Evolutionary conservation across 1,140 invertebrate species (phyloP).

Genomic region (Ceratoteleas bidentatus): DNA sequence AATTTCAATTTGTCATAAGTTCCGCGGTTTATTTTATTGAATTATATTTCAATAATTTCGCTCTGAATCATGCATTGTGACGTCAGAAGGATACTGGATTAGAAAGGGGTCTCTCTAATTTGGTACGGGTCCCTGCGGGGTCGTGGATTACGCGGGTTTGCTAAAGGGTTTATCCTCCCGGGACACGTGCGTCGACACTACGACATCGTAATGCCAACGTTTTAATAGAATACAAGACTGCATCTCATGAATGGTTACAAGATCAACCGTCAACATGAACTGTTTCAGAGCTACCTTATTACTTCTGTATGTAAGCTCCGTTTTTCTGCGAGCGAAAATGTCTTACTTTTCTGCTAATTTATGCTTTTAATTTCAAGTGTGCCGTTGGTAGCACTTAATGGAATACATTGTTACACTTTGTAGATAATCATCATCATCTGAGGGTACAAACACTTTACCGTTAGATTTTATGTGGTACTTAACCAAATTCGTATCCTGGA

Average conservation of each 20-base stretch:
- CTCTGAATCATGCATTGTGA: conserved; percentile 77
- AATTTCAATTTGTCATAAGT: conserved; percentile 78
- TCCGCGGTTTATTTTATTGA: conserved; percentile 78
- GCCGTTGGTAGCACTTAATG: too few species aligned
- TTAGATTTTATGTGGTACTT: too few species aligned
- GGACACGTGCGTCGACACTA: too few species aligned
- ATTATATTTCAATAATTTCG: conserved; percentile 79
- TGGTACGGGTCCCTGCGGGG: conserved; percentile 77
- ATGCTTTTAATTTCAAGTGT: too few species aligned
- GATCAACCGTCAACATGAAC: conserved; percentile 46
- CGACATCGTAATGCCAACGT: conserved; percentile 75
- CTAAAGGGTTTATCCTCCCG: conserved; percentile 80
- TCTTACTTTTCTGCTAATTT: too few species aligned
- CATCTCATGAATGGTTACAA: conserved; percentile 68
- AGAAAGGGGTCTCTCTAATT: conserved; percentile 77
- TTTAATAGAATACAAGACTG: conserved; percentile 77
- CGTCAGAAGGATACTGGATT: conserved; percentile 64
- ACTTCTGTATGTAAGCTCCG: conserved; percentile 37
- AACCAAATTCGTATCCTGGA: too few species aligned
- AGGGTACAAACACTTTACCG: too few species aligned
- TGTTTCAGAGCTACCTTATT: conserved; percentile 56
- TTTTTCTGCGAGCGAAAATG: conserved; percentile 17
- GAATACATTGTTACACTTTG: too few species aligned
- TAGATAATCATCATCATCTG: too few species aligned
- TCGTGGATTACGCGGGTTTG: conserved; percentile 79